Evolutionary conservation across 2,797 vertebrate species (phyloP).

Genomic region (Linurgus olivaceus): DNA sequence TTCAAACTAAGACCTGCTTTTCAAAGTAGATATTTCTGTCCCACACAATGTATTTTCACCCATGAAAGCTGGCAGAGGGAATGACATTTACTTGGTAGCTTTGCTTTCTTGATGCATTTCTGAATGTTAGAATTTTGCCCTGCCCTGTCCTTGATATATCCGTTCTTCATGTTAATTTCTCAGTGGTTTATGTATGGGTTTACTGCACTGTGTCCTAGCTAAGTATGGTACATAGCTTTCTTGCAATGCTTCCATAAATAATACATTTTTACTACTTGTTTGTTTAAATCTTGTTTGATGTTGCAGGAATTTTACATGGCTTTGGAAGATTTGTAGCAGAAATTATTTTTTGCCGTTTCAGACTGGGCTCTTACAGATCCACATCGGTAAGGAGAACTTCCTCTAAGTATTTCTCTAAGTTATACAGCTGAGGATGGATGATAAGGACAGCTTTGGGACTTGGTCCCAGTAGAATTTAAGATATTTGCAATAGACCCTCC

Average conservation of each 20-base stretch:
- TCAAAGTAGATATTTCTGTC: neutral
- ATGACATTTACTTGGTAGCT: neutral
- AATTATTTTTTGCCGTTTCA: slow-evolving; percentile 91
- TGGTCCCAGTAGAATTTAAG: neutral
- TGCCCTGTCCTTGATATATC: neutral
- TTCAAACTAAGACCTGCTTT: neutral
- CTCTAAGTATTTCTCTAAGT: neutral
- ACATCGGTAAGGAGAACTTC: slow-evolving; percentile 65
- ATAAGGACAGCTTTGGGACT: neutral
- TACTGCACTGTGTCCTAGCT: neutral
- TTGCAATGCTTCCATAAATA: neutral
- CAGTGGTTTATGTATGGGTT: neutral
- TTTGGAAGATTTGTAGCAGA: slow-evolving; percentile 91
- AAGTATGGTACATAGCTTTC: neutral
- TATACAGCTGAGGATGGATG: neutral
- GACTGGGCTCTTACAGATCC: slow-evolving; percentile 84
- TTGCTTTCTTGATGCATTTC: neutral
- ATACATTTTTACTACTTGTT: neutral
- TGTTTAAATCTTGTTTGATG: neutral
- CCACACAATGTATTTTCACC: neutral
- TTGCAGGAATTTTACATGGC: slow-evolving; percentile 91
- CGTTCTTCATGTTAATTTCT: neutral
- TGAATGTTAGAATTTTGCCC: neutral
- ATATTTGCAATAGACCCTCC: neutral
- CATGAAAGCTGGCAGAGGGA: neutral